Evolutionary conservation across 2,888 invertebrate genomes (phyloP), one percentile per base, ranked within the genome.

Genomic region (Ophion slaviceki): DNA sequence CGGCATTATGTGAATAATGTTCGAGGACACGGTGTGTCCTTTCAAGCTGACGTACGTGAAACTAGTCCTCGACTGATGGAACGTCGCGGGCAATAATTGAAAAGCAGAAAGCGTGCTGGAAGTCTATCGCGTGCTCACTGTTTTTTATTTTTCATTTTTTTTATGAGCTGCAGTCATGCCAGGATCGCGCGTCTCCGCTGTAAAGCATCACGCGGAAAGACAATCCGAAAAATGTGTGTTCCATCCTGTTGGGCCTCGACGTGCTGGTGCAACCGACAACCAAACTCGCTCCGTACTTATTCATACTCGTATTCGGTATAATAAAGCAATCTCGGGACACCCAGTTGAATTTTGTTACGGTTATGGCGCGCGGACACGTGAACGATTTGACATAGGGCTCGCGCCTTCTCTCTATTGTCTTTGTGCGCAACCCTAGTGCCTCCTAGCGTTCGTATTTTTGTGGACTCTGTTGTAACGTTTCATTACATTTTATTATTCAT

Each of bases 301-400:
- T 83, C 86, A 74, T 80, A 72, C 68, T 76, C 72, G 62, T 53
- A 14, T 36, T n/a, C 68, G 11, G 78, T 84, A 81, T 86, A 86
- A 86, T 86, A 86, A 86, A 86, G 86, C 84, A 86, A 86, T 86
- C 83, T 78, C 75, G 64, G 66, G 80, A 83, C 80, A 86, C 86
- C 77, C 72, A 59, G 75, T 14, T 64, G 59, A 53, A 68, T 67
- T 20, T 78, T 36, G 24, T 17, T 61, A 68, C 75, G 78, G 83
- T 86, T 84, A 86, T 86, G 57, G 86, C 84, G 47, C 59, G 17
- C 4, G 70, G 66, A 70, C 86, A 86, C 86, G 86, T 84, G 28
- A 86, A 64, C 85, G 67, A 68, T 77, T 80, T 67, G 61, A 68
- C 82, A 59, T 57, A 71, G n/a, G 24, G 8, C 20, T 64, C 17